These are phyloP conservation scores for Urocitellus parryii DNA, from an alignment of 2,113 vertebrate species.

Conservation along the genomic window DNA sequence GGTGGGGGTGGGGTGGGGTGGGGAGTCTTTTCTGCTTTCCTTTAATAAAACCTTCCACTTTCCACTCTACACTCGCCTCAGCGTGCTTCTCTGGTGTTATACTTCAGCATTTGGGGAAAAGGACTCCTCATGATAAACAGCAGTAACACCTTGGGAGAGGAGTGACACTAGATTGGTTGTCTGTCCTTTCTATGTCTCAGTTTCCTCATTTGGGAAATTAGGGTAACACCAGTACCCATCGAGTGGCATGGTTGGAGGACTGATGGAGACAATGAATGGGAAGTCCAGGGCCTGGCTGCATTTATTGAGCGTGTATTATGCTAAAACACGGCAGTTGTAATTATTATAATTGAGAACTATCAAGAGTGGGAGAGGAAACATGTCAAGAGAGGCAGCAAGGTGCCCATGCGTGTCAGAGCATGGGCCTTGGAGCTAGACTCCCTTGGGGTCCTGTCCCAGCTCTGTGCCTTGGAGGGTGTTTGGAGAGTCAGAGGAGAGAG, in stretches of 20 bases:
- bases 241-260: fast-evolving
- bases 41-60: too few relatives aligned
- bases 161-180: background rate
- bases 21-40: too few relatives aligned
- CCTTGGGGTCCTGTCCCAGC: background rate
- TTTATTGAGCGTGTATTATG: background rate
- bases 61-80: too few relatives aligned
- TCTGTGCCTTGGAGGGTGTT: background rate
- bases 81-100: too few relatives aligned
- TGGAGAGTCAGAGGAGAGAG: background rate
- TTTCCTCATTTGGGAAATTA: background rate
- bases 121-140: too few relatives aligned
- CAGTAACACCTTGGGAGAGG: background rate
- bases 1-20: too few relatives aligned
- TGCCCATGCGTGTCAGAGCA: too few relatives aligned
- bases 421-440: background rate
- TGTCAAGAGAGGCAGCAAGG: background rate
- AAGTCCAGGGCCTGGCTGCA: background rate
- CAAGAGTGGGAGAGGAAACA: background rate
- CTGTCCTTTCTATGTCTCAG: background rate
- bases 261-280: too few relatives aligned
- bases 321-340: background rate
- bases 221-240: background rate
- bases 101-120: too few relatives aligned
- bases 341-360: background rate